These are phyloP conservation scores for Sinocyclocheilus grahami DNA, from an alignment of 2,113 vertebrate species.

Conservation along the genomic window DNA sequence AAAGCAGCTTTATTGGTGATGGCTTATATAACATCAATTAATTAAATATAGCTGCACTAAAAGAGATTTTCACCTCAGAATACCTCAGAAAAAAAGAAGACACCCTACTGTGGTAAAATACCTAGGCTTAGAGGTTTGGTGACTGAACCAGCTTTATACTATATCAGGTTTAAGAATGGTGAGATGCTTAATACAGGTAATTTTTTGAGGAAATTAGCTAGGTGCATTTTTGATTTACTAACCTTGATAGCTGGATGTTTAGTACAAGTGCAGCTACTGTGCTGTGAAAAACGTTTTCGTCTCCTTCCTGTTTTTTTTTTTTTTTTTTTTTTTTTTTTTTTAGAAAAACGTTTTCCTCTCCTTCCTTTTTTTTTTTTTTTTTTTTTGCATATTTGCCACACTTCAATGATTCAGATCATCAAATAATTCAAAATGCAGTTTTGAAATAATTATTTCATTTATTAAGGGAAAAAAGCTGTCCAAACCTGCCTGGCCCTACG, in stretches of 20 bases:
- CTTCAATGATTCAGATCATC: too few species aligned
- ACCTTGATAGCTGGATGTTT: background rate
- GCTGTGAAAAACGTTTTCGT: too few species aligned
- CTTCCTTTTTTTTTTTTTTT: too few species aligned
- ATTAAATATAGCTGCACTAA: constrained; percentile 35
- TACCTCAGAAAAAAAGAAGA: constrained; percentile 4
- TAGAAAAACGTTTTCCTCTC: too few species aligned
- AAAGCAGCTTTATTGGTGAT: constrained; percentile 56
- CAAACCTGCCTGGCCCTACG: too few species aligned
- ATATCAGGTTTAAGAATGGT: background rate
- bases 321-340: too few species aligned
- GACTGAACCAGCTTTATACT: background rate
- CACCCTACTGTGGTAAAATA: constrained; percentile 8
- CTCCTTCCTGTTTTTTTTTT: too few species aligned
- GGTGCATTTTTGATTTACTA: background rate
- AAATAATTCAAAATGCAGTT: too few species aligned
- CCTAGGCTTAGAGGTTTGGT: background rate
- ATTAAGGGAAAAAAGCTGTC: too few species aligned
- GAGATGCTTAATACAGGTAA: background rate
- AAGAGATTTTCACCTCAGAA: constrained; percentile 45
- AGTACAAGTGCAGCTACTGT: background rate
- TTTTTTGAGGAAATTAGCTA: background rate
- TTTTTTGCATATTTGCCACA: too few species aligned
- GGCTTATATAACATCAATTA: constrained; percentile 55
- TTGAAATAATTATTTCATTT: too few species aligned